Percentiles rank a stretch among this genome's conserved stretches.
Conservation (phyloP, 2,888 invertebrate species). For the Tenthredo livida region DNA sequence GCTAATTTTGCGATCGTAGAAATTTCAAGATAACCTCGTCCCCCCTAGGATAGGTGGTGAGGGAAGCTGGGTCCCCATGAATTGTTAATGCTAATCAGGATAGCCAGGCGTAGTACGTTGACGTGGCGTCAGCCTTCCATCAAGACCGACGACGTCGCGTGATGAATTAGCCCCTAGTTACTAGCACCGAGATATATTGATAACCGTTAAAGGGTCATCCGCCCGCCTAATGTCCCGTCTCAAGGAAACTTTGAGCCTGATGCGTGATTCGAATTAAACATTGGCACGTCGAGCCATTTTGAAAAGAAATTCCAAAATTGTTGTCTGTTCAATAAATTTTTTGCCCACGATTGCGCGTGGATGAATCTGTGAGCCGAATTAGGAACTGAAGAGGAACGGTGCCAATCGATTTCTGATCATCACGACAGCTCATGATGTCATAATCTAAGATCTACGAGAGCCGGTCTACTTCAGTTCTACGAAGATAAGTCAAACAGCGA, state of each 20-base stretch:
- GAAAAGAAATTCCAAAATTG: background rate
- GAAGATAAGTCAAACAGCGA: conserved; percentile 12
- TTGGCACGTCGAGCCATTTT: background rate
- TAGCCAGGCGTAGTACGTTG: conserved; percentile 66
- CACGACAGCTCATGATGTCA: background rate
- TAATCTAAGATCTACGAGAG: conserved; percentile 19
- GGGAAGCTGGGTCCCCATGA: conserved; percentile 60
- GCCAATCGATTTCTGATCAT: background rate
- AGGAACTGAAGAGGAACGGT: background rate
- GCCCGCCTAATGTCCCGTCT: conserved; percentile 38
- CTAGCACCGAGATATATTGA: conserved; percentile 36
- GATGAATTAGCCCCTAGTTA: conserved; percentile 67
- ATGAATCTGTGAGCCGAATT: background rate
- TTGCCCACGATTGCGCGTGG: background rate
- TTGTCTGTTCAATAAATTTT: background rate
- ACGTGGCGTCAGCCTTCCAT: conserved; percentile 71
- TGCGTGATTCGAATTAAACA: conserved; percentile 13
- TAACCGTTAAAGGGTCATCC: conserved; percentile 49
- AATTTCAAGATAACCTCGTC: conserved; percentile 66
- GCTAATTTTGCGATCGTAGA: conserved; percentile 70
- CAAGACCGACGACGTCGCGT: conserved; percentile 65
- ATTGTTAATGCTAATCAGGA: conserved; percentile 74
- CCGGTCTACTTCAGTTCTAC: conserved; percentile 20
- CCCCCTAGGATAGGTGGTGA: background rate
- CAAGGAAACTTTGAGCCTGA: conserved; percentile 8